These are phyloP conservation scores for Arremon brunneinucha DNA, from an alignment of 2,797 vertebrate species.

Conservation along the genomic window DNA sequence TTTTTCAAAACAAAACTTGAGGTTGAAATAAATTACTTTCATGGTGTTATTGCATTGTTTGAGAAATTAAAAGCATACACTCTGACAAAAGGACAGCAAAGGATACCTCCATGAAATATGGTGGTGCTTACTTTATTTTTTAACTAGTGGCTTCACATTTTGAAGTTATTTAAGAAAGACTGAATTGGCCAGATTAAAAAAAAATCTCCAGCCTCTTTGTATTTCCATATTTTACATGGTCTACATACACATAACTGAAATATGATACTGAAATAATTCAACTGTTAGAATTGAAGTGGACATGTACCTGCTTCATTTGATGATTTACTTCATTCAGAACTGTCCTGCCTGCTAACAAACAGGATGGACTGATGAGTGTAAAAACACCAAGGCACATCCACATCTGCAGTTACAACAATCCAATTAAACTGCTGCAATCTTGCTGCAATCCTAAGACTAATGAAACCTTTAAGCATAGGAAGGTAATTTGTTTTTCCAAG, in stretches of 20 bases:
- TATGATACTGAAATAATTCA: neutral
- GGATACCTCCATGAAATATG: neutral
- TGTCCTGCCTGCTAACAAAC: neutral
- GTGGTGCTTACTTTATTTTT: constrained; percentile 19
- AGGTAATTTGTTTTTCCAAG: neutral
- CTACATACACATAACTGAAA: neutral
- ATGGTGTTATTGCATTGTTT: constrained; percentile 15
- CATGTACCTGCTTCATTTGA: neutral
- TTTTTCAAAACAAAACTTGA: neutral
- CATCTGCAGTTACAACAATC: neutral
- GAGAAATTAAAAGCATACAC: neutral
- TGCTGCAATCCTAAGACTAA: neutral
- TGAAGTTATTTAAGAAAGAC: neutral
- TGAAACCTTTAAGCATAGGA: neutral
- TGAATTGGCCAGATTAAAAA: neutral
- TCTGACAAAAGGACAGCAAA: neutral
- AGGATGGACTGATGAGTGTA: neutral
- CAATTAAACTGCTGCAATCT: neutral
- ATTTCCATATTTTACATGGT: neutral
- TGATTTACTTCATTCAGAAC: neutral
- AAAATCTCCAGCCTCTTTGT: neutral
- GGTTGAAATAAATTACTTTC: neutral
- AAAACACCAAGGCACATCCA: neutral
- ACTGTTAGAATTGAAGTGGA: neutral
- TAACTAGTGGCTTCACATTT: neutral